These are phyloP conservation scores for Astreopora myriophthalma DNA, from an alignment of 64 coral and sea anemone genomes.

Conservation along the genomic window DNA sequence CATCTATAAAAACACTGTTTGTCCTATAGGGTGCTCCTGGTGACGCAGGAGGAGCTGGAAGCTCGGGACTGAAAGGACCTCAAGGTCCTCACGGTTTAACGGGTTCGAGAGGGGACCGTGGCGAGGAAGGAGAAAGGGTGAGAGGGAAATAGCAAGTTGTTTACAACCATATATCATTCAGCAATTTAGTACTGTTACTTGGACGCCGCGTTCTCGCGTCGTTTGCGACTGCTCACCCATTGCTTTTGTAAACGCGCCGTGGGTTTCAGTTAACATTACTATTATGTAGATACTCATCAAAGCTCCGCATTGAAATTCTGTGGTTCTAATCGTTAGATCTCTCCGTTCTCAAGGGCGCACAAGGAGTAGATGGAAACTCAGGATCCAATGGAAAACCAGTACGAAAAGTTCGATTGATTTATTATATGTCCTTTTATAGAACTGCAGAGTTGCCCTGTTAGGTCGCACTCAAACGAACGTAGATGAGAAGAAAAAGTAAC, in stretches of 20 bases:
- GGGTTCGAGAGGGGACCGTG: slow-evolving; percentile 3
- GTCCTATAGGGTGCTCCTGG: background rate
- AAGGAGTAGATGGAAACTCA: slow-evolving; percentile 1
- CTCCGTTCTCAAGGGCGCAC: slow-evolving; percentile 14
- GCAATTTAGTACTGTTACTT: no score
- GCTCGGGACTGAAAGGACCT: slow-evolving; percentile 1
- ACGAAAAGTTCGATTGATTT: background rate
- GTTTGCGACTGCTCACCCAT: background rate
- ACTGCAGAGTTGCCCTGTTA: no score
- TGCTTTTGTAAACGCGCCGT: no score
- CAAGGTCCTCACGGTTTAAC: background rate
- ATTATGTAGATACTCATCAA: background rate
- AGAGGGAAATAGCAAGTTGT: background rate
- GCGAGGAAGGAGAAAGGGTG: slow-evolving; percentile 50
- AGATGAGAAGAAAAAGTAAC: no score
- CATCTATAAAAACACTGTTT: background rate
- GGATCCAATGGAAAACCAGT: slow-evolving; percentile 29
- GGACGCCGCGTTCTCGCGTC: no score
- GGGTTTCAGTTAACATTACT: no score
- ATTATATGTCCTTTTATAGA: background rate
- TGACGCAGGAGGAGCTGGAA: background rate
- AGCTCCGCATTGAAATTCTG: background rate
- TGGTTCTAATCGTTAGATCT: slow-evolving; percentile 23
- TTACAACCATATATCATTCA: no score
- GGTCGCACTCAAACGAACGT: background rate